Evolutionary conservation across 2,113 vertebrate genomes (phyloP).

Genomic region (Eleginops maclovinus): DNA sequence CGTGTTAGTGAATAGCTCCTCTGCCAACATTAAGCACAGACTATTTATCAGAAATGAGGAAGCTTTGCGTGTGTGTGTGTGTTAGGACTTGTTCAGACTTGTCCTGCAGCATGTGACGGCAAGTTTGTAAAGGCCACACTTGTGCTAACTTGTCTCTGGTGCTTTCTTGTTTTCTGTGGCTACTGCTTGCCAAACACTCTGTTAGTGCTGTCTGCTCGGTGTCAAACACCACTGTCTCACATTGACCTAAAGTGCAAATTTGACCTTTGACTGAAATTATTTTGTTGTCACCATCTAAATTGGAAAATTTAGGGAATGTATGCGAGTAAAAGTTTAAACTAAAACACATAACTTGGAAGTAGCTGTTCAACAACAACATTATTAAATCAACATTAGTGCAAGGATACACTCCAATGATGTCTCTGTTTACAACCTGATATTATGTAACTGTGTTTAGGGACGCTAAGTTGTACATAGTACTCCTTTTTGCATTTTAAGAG

Average conservation of each 20-base stretch:
- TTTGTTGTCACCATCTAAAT: not conserved
- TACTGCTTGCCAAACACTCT: not conserved
- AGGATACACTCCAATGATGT: not conserved
- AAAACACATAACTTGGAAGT: not conserved
- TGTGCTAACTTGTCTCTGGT: constrained; percentile 3
- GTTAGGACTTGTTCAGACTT: constrained; percentile 74
- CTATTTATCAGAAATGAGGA: constrained; percentile 59
- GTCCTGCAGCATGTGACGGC: constrained; percentile 67
- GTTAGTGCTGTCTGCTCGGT: not conserved
- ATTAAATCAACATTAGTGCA: not conserved
- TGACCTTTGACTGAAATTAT: not conserved
- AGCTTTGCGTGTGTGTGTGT: constrained; percentile 32
- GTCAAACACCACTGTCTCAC: not conserved
- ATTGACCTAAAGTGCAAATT: not conserved
- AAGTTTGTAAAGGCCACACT: constrained; percentile 26
- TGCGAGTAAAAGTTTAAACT: too few relatives aligned
- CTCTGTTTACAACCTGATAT: not conserved
- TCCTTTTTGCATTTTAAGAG: constrained; percentile 17
- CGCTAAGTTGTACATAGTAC: not conserved
- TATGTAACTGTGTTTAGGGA: not conserved
- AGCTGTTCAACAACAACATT: not conserved
- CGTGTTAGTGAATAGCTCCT: constrained; percentile 7
- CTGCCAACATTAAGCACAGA: constrained; percentile 15
- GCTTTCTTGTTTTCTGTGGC: not conserved
- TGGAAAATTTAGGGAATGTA: not conserved